Evolutionary conservation across 2,888 invertebrate species (phyloP).

Genomic region (Chalcosyrphus nemorum): DNA sequence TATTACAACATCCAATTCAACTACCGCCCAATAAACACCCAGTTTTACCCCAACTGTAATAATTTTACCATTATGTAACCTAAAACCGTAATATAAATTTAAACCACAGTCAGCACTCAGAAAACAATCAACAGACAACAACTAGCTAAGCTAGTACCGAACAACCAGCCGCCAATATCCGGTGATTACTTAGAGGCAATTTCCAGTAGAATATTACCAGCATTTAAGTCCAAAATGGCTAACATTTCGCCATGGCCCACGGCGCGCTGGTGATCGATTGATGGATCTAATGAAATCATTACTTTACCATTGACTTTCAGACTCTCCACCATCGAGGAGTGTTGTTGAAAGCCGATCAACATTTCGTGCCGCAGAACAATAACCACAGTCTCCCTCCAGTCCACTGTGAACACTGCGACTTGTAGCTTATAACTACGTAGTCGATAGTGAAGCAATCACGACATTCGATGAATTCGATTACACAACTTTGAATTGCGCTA

Average conservation of each 20-base stretch:
- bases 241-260: conserved; percentile 55
- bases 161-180: conserved; percentile 35
- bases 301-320: conserved; percentile 48
- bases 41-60: background rate
- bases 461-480: conserved; percentile 61
- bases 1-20: background rate
- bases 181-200: conserved; percentile 60
- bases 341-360: conserved; percentile 38
- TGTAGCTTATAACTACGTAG: background rate
- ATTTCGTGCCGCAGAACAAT: conserved; percentile 60
- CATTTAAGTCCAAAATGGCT: conserved; percentile 58
- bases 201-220: conserved; percentile 58
- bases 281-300: conserved; percentile 71
- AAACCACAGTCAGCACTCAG: background rate
- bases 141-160: background rate
- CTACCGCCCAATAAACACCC: background rate
- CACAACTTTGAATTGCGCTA: conserved; percentile 49
- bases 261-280: conserved; percentile 59
- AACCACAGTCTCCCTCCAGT: too few species aligned
- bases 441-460: conserved; percentile 50
- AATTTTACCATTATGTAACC: background rate
- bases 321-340: background rate
- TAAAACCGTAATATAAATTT: background rate
- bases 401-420: background rate
- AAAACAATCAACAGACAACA: background rate